Base-by-base conservation (phyloP, 2,888 invertebrate genomes). In the Chironomus tentans region DNA sequence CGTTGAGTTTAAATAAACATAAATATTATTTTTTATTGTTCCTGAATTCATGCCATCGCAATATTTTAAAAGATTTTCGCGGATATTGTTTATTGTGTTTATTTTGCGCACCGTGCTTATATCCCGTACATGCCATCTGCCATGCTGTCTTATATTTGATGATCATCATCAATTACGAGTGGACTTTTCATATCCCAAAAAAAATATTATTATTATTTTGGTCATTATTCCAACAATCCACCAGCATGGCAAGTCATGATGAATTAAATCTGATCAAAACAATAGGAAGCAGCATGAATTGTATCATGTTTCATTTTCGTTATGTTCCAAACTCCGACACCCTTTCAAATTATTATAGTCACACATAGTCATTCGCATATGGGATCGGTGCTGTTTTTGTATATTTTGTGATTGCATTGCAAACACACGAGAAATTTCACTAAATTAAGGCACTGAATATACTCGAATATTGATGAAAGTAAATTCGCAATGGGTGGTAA, bases 41-140 rank as follows among this genome's bases (percentile, higher is more conserved):
- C 15, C 13, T 12, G 10, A 22, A 24, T 65, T 65, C 65, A 71
- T 71, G 71, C 22, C 71, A 22, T 21, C 21, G 50, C 50, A 22
- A 56, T 71, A 71, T 50, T 71, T 71, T 22, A 24, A 24, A 56
- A 71, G 71, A 71, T 71, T 71, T 71, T 50, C 71, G 56, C 71
- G 71, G 56, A 56, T 56, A 4, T 28, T 18, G 3, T 24, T 65
- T 65, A 24, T 62, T 62, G 7, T 62, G 62, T 65, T 65, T 65
- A 65, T 65, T 65, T 62, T 65, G 18, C 24, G 56, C 56, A 50
- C 56, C 10, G 10, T 38, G 7, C 1, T 1, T 10, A 38, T 10
- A 28, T 10, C 38, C 38, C 38, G 38, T 6, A 38, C 38, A 38
- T 38, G 10, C 38, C 56, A 56, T 56, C 56, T 56, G 56, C 56